Evolutionary conservation across 2,888 invertebrate species (phyloP).

Genomic region (Sarcophaga variegata): DNA sequence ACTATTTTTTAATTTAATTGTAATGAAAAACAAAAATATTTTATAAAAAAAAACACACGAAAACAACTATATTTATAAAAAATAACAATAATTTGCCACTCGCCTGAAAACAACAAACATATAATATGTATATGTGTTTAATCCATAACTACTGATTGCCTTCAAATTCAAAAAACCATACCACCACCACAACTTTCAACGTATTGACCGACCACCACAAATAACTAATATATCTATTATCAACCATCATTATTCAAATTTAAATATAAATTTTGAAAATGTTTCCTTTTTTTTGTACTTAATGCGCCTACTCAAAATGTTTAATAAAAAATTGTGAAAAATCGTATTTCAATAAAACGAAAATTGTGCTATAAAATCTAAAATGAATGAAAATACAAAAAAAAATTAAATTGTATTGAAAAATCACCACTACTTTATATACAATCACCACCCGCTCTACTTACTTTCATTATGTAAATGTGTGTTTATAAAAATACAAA

Average conservation of each 20-base stretch:
- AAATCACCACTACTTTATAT: constrained; percentile 21
- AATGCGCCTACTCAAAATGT: constrained; percentile 51
- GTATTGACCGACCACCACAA: constrained; percentile 58
- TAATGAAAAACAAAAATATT: constrained; percentile 33
- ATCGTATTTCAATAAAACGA: constrained; percentile 34
- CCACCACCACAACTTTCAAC: constrained; percentile 52
- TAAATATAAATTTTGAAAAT: constrained; percentile 55
- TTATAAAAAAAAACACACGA: constrained; percentile 38
- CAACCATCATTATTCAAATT: constrained; percentile 43
- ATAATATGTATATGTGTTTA: neutral
- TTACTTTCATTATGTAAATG: constrained; percentile 44
- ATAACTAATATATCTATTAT: constrained; percentile 31
- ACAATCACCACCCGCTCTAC: constrained; percentile 26
- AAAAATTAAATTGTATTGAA: constrained; percentile 44
- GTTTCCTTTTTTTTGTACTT: constrained; percentile 27
- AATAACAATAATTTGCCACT: constrained; percentile 59
- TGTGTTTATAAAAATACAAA: constrained; percentile 46
- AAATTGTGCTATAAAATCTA: constrained; percentile 31
- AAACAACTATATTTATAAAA: constrained; percentile 1
- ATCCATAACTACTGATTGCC: constrained; percentile 47
- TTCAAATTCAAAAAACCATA: constrained; percentile 45
- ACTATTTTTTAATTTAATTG: constrained; percentile 33
- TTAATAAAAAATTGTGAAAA: constrained; percentile 34
- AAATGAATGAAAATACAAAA: constrained; percentile 44
- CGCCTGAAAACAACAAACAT: constrained; percentile 56